Conservation (phyloP, 2,797 vertebrate species). For the Diplodus puntazzo region DNA sequence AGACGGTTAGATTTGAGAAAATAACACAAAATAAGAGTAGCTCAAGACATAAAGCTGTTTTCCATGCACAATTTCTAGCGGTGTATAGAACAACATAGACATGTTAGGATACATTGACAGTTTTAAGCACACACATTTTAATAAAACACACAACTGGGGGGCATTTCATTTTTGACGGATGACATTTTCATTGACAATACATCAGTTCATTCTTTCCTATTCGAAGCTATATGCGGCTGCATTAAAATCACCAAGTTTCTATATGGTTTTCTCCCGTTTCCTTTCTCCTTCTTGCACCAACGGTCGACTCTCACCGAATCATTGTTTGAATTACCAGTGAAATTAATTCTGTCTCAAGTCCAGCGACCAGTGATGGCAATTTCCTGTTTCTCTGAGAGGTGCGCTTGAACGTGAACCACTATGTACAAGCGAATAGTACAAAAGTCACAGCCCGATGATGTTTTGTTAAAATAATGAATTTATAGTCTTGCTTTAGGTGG, state of each 20-base stretch:
- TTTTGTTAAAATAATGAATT: constrained; percentile 16
- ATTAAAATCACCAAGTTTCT: constrained; percentile 1
- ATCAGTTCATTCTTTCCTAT: constrained; percentile 1
- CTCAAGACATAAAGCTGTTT: neutral
- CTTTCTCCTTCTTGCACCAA: neutral
- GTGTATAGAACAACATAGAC: neutral
- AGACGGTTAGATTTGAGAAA: neutral
- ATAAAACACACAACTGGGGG: constrained; percentile 17
- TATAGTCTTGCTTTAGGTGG: neutral
- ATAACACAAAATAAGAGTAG: neutral
- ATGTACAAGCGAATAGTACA: neutral
- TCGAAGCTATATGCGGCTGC: neutral
- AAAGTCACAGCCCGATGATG: constrained; percentile 5
- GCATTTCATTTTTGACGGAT: constrained; percentile 23
- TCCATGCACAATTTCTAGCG: neutral
- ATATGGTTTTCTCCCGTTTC: neutral
- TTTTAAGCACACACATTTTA: constrained; percentile 36
- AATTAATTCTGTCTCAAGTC: neutral
- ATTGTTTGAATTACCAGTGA: neutral
- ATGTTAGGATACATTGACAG: neutral
- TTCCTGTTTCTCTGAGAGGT: neutral
- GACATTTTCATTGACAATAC: constrained; percentile 2
- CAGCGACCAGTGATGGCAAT: neutral
- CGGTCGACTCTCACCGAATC: neutral
- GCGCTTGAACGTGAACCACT: neutral